Conservation (phyloP, 2,797 vertebrate species). For the Ctenopoma kingsleyae region DNA sequence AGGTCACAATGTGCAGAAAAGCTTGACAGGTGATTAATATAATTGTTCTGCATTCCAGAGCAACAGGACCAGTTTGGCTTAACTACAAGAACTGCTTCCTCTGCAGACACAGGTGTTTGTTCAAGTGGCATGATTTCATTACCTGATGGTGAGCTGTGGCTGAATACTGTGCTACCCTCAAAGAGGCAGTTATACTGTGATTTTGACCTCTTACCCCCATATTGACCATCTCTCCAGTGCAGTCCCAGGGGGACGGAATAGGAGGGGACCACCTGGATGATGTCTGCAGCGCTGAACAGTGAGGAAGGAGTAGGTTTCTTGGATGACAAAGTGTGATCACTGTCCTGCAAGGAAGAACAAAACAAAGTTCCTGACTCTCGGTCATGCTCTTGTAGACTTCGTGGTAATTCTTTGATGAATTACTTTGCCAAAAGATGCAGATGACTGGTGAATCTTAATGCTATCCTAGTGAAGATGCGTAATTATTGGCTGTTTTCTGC, state of each 20-base stretch:
- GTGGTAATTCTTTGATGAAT: background rate
- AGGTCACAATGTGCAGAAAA: constrained; percentile 38
- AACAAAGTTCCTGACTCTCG: constrained; percentile 8
- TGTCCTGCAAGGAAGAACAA: constrained; percentile 61
- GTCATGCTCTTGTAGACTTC: background rate
- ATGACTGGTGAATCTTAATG: background rate
- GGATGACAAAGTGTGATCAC: constrained; percentile 50
- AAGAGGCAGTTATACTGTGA: background rate
- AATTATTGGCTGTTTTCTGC: too few relatives aligned
- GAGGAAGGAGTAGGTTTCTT: constrained; percentile 71
- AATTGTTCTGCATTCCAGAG: constrained; percentile 52
- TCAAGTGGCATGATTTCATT: background rate
- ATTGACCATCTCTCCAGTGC: constrained; percentile 59
- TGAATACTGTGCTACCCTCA: too few relatives aligned
- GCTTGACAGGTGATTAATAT: constrained; percentile 48
- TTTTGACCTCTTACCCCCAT: constrained; percentile 46
- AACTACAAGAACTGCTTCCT: constrained; percentile 33
- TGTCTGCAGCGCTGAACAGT: constrained; percentile 82
- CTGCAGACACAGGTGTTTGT: background rate
- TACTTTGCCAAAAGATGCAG: background rate
- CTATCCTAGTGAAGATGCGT: background rate
- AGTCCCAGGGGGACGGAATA: constrained; percentile 48
- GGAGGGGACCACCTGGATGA: constrained; percentile 79
- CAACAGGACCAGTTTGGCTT: constrained; percentile 69
- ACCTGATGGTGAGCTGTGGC: background rate